Base-by-base conservation (phyloP, 2,113 vertebrate genomes). In the Otus sunia region DNA sequence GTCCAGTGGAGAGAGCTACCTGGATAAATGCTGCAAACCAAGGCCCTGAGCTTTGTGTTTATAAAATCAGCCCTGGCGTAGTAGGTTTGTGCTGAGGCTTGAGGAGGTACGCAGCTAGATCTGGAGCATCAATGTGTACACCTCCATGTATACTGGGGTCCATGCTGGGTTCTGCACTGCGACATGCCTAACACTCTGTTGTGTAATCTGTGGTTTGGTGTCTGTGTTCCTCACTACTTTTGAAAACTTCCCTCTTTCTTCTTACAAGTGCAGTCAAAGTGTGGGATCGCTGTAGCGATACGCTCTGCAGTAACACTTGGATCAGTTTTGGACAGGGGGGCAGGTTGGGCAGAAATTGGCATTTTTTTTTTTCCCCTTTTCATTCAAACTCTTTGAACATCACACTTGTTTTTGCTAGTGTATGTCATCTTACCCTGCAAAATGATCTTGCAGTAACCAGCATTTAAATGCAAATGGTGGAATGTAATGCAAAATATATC, bases 401-500 rank as follows among this genome's bases (percentile, higher is more conserved):
- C 91, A 92, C 97, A 93, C 94, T 97, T 96, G 92, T 73, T 84
- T 97, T 92, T 87, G 90, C 96, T 95, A 96, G 95, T 52, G 67
- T 96, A 90, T 45, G 66, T 95, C 79, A 18, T 36, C 39, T 45
- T 90, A 75, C 85, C 80, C 67, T 4, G 77, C 93, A 98, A 96
- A 97, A 96, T 96, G 97, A 96, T 94, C 96, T 98, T 94, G 95
- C 97, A 98, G 94, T 97, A 97, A 98, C 96, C 95, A 97, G 97
- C 98, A 97, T 97, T 98, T 97, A 95, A 98, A 98, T 98, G 98
- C 98, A 84, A 95, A 67, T 82, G 78, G 94, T 88, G 92, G 91
- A 96, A 90, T 95, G 93, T 95, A 75, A 94, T 78, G 97, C 93
- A 67, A 96, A 98, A 88, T 97, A 96, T 86, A 77, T 94, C 91